Percentiles rank a stretch among this genome's conserved stretches.
These are phyloP conservation scores for Triops cancriformis DNA, from an alignment of 1,140 invertebrate species.

Conservation along the genomic window DNA sequence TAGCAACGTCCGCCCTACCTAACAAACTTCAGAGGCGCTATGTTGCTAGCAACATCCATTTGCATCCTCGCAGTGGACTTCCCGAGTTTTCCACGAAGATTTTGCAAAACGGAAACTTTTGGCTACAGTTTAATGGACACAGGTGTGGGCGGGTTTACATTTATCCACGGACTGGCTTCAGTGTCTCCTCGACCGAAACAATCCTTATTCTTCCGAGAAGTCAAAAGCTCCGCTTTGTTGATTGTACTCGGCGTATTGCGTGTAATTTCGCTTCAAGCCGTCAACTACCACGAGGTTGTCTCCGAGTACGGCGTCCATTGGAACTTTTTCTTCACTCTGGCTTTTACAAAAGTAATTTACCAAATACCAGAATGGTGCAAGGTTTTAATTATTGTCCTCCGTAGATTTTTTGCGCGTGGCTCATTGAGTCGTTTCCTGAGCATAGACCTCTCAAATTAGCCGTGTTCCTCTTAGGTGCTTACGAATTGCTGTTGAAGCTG, in stretches of 20 bases:
- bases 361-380: constrained; percentile 10
- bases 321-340: constrained; percentile 94
- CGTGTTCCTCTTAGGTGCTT: constrained; percentile 48
- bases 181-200: constrained; percentile 17
- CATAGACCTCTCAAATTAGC: constrained; percentile 44
- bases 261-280: constrained; percentile 41
- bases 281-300: constrained; percentile 76
- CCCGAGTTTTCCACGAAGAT: constrained; percentile 65
- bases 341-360: constrained; percentile 56
- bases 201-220: not conserved
- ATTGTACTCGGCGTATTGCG: constrained; percentile 61
- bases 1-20: constrained; percentile 46
- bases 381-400: constrained; percentile 29
- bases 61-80: constrained; percentile 92
- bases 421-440: constrained; percentile 45
- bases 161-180: constrained; percentile 70
- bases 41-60: constrained; percentile 64
- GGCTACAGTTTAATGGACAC: constrained; percentile 90
- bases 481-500: constrained; percentile 57
- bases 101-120: constrained; percentile 76
- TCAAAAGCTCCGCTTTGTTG: constrained; percentile 42
- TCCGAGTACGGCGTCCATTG: constrained; percentile 91
- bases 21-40: constrained; percentile 56
- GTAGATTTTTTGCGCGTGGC: constrained; percentile 50
- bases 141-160: constrained; percentile 81